These are phyloP conservation scores for Incurvaria masculella DNA, from an alignment of 2,888 invertebrate species.

Conservation along the genomic window DNA sequence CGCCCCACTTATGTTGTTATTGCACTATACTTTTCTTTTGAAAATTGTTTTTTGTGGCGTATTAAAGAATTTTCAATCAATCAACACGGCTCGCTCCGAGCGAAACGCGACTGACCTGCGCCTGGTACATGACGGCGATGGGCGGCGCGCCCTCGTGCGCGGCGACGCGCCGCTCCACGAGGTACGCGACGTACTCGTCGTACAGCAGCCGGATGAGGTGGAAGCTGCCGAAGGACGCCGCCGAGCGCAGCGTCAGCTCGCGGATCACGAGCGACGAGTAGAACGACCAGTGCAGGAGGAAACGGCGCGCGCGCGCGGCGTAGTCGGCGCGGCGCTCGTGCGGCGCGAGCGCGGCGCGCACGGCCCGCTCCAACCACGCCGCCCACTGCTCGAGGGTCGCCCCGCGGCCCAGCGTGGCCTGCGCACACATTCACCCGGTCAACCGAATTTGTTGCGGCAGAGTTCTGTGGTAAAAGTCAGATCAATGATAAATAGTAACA, in stretches of 20 bases:
- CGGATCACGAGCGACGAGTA: slow-evolving; percentile 98
- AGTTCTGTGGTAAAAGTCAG: too few species aligned
- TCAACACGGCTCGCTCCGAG: too few species aligned
- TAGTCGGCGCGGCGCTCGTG: slow-evolving; percentile 82
- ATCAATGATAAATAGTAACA: too few species aligned
- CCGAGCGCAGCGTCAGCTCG: slow-evolving; percentile 92
- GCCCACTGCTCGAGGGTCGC: slow-evolving; percentile 98
- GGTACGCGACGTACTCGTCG: slow-evolving; percentile 99
- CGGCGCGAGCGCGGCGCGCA: slow-evolving; percentile 83
- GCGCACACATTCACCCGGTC: slow-evolving; percentile 7
- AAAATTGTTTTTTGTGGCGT: too few species aligned
- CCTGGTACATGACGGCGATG: slow-evolving; percentile 84
- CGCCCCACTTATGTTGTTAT: too few species aligned
- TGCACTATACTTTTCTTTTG: too few species aligned
- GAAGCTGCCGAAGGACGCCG: slow-evolving; percentile 98
- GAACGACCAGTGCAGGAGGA: slow-evolving; percentile 98
- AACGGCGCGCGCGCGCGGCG: slow-evolving; percentile 83
- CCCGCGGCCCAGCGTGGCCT: slow-evolving; percentile 84
- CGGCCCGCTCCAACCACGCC: slow-evolving; percentile 92
- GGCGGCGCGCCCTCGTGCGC: slow-evolving; percentile 87
- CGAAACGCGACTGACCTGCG: slow-evolving; percentile 58
- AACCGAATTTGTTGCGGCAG: too few species aligned
- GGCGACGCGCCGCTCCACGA: slow-evolving; percentile 96
- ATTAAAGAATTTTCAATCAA: too few species aligned
- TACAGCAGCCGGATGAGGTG: slow-evolving; percentile 96